Percentiles rank a stretch among this genome's conserved stretches.
Evolutionary conservation across 2,113 vertebrate species (phyloP).

Genomic region (Stegostoma tigrinum): DNA sequence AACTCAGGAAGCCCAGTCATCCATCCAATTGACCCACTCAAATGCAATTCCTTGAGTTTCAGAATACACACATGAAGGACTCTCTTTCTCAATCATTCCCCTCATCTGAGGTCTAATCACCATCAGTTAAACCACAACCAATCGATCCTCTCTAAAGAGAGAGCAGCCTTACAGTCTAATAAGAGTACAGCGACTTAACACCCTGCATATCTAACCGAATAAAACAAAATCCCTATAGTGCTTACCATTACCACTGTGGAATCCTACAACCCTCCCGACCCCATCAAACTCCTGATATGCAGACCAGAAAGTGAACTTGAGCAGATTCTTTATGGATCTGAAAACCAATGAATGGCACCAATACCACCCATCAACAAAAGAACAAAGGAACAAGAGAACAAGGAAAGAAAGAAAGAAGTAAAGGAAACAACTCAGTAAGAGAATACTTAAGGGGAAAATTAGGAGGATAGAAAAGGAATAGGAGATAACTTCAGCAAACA

Average conservation of each 20-base stretch:
- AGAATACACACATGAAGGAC: no score
- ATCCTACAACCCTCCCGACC: background rate
- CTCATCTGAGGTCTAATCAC: no score
- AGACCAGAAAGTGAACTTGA: background rate
- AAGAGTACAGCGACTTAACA: no score
- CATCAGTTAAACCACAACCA: no score
- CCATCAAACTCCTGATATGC: background rate
- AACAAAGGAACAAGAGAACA: background rate
- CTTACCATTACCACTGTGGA: background rate
- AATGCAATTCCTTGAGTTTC: background rate
- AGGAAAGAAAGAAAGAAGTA: background rate
- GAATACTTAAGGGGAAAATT: no score
- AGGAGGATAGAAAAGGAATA: no score
- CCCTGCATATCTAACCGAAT: background rate
- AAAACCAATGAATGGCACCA: background rate
- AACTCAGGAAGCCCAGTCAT: background rate
- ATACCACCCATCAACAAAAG: background rate
- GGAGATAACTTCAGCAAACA: no score
- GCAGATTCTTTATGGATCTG: background rate
- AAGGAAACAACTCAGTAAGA: background rate
- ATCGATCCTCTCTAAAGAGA: no score
- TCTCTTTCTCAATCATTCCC: background rate
- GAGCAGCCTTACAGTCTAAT: no score
- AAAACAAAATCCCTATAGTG: background rate
- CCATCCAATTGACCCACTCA: background rate